Conservation (phyloP, 2,888 invertebrate genomes). For the Rhopalosiphum nymphaeae region DNA sequence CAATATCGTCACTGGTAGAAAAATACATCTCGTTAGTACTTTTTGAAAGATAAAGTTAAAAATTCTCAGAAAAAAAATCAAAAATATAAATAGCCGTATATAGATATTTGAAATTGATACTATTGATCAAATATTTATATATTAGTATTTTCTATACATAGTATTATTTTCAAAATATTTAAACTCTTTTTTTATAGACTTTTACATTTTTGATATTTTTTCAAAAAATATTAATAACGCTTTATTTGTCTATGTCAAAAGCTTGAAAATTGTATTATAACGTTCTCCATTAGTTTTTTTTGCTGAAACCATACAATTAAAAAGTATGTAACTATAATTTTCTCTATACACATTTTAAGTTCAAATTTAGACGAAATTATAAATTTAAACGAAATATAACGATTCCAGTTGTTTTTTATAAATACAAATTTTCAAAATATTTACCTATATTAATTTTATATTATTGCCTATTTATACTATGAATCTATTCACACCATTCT, state of each 20-base stretch:
- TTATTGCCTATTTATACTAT: too few relatives aligned
- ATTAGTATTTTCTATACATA: too few relatives aligned
- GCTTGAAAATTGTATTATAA: too few relatives aligned
- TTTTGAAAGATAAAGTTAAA: not conserved
- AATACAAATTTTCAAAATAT: not conserved
- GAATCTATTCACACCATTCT: too few relatives aligned
- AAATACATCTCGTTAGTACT: not conserved
- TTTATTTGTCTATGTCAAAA: too few relatives aligned
- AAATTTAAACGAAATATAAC: not conserved
- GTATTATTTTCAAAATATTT: too few relatives aligned
- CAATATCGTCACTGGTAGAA: not conserved
- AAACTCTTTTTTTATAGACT: too few relatives aligned
- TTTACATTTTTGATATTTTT: too few relatives aligned
- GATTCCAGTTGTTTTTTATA: too few relatives aligned
- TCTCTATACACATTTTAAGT: not conserved
- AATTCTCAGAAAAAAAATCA: not conserved
- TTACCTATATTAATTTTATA: not conserved
- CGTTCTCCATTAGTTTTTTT: not conserved
- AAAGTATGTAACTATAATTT: not conserved
- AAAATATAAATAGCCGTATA: not conserved
- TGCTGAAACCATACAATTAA: not conserved
- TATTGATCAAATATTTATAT: too few relatives aligned
- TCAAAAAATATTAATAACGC: too few relatives aligned
- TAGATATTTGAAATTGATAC: too few relatives aligned
- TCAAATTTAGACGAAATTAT: not conserved